phyloP scores from a whole-genome alignment of 2,888 invertebrate genomes.

The Tridacna gigas region DNA sequence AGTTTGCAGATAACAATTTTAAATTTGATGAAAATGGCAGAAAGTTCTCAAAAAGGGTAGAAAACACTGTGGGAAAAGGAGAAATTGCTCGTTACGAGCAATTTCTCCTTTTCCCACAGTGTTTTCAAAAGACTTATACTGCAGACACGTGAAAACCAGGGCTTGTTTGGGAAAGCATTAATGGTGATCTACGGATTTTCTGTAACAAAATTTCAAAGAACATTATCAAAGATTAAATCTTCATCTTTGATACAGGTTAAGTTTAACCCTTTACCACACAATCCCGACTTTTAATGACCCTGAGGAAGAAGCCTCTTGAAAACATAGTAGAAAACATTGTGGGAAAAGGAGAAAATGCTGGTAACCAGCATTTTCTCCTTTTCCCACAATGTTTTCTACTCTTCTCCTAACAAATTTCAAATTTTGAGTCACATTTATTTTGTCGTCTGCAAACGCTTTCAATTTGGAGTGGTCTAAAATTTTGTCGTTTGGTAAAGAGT shows the following conservation, averaged over 20 bases:
- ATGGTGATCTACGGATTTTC: background rate
- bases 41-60: background rate
- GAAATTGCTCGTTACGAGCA: background rate
- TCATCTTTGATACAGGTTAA: no score
- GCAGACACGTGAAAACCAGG: background rate
- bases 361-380: no score
- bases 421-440: no score
- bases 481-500: no score
- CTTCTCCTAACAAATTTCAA: no score
- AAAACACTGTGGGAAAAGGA: background rate
- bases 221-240: no score
- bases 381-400: no score
- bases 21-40: no score
- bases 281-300: background rate
- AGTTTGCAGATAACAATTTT: background rate
- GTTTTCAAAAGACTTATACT: background rate
- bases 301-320: background rate
- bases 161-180: no score
- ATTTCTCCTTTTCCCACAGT: background rate
- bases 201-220: background rate
- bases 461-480: no score
- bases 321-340: no score
- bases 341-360: background rate
- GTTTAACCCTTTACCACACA: background rate
- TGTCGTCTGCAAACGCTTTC: no score